Evolutionary conservation across 2,113 vertebrate genomes (phyloP).

Genomic region (Aptenodytes forsteri): DNA sequence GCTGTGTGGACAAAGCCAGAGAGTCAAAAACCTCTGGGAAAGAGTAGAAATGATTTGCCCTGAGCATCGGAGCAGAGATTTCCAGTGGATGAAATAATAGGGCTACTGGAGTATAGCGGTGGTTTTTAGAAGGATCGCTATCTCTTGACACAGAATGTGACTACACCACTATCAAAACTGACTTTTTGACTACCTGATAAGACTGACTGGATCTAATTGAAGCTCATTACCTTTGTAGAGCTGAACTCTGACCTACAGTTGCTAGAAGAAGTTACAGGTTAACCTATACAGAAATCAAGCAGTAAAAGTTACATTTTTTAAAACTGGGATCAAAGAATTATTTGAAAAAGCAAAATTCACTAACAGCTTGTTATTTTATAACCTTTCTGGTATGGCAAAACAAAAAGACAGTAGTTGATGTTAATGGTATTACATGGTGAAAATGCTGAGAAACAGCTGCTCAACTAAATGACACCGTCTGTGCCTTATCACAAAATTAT

Average conservation of each 20-base stretch:
- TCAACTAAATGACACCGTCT: not conserved
- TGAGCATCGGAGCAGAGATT: accelerated
- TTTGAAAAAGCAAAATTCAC: not conserved
- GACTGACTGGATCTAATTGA: not conserved
- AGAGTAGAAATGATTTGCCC: not conserved
- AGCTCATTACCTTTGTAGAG: not conserved
- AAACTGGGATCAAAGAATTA: not conserved
- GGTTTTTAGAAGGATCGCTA: not conserved
- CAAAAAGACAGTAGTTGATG: not conserved
- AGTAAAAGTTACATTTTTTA: not conserved
- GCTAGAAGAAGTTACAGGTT: not conserved
- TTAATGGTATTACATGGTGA: not conserved
- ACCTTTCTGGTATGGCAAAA: not conserved
- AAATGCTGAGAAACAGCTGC: not conserved
- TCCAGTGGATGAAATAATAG: not conserved
- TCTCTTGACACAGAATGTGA: not conserved
- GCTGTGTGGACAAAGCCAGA: not conserved
- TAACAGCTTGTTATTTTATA: not conserved
- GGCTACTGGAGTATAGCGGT: not conserved
- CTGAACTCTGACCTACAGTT: not conserved
- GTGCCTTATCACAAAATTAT: not conserved
- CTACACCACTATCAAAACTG: not conserved
- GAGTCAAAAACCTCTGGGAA: slow-evolving; percentile 15
- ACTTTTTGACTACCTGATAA: not conserved
- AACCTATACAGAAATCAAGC: not conserved